Evolutionary conservation across 35 echinoderm and acorn worm species (phyloP), one percentile per base, ranked within the genome.

Genomic region (Apostichopus californicus): DNA sequence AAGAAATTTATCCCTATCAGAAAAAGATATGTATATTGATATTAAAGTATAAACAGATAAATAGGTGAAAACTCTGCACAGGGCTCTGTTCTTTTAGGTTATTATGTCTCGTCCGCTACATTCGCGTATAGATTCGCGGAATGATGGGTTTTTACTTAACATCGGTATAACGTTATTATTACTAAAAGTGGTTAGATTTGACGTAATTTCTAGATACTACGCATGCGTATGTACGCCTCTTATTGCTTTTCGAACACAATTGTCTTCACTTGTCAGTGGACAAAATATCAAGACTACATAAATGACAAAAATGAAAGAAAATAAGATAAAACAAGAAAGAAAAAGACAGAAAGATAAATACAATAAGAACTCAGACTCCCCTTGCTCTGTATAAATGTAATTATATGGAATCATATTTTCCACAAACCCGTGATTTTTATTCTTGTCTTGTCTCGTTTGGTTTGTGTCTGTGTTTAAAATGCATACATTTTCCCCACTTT

Each of bases 191-290:
- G 3, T 6, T 75, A 7, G 17, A 75, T 20, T 14, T 20, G 71
- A 75, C 21, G 71, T 75, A 75, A 75, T 18, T 75, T 75, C 71
- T 75, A 75, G 17, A 75, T 22, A 7, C 71, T 75, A 75, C 71
- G 20, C 21, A 75, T 18, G 71, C 71, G 15, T 22, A n/a, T n/a
- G 0, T 75, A 75, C 6, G 14, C 11, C 21, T 22, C 17, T 75
- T 75, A 83, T 55, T 54, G 80, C 52, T 83, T 26, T 81, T 17
- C 24, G 22, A 83, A 83, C 17, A 57, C 80, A 54, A 57, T 57
- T 11, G 53, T 20, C 52, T 56, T 83, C 56, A 83, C 56, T 57
- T 56, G 53, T 83, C 53, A 13, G 5, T 57, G 56, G 3, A 83
- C 53, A 46, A 57, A 56, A 14, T 54, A 83, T 20, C 14, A 57